Evolutionary conservation across 2,113 vertebrate genomes (phyloP).

Genomic region (Boulengeromyrus knoepffleri): DNA sequence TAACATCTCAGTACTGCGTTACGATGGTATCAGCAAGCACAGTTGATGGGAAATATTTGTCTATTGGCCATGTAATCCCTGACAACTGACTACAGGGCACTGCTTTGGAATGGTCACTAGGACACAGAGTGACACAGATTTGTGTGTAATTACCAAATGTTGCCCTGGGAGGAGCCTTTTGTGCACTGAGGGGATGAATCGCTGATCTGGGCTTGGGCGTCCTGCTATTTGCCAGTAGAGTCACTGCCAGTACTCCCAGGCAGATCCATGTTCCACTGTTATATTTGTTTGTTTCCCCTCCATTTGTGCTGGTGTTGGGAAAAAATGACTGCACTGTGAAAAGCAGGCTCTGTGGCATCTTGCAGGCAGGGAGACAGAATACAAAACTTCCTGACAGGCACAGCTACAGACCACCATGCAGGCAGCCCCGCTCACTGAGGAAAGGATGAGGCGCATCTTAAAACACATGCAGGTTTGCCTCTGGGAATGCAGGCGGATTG

Average conservation of each 20-base stretch:
- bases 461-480: neutral
- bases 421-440: neutral
- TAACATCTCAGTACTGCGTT: neutral
- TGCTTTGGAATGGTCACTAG: conserved; percentile 39
- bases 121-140: conserved; percentile 45
- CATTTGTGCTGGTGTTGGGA: neutral
- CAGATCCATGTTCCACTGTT: neutral
- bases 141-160: conserved; percentile 41
- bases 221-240: neutral
- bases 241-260: neutral
- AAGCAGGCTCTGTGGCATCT: neutral
- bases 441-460: neutral
- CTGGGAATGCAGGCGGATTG: neutral
- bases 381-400: neutral
- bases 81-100: conserved; percentile 30
- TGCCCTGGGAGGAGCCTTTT: conserved; percentile 9
- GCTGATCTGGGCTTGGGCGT: neutral
- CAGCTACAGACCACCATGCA: neutral
- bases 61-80: conserved; percentile 46
- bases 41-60: conserved; percentile 13
- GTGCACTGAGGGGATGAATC: neutral
- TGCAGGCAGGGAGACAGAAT: neutral
- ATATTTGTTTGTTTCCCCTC: neutral
- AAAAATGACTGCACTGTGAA: neutral
- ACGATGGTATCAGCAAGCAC: conserved; percentile 33